A percentile compares a stretch with the other conserved stretches of the same genome.
Evolutionary conservation across 2,797 vertebrate genomes (phyloP).

Genomic region (Neosilurus hyrtlii): DNA sequence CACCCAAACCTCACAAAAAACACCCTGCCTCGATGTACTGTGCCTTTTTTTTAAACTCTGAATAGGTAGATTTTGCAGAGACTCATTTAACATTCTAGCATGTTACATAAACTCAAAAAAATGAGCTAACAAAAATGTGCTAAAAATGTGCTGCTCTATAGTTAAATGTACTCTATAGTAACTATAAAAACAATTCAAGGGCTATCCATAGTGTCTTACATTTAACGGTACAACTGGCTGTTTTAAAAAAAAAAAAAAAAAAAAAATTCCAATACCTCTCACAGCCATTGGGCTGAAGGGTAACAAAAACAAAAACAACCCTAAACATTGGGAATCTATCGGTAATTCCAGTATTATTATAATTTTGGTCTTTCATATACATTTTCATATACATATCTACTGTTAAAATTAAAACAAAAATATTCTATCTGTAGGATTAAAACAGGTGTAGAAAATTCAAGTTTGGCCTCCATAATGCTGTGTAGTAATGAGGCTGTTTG

Average conservation of each 20-base stretch:
- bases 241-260: slow-evolving; percentile 58
- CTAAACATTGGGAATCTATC: slow-evolving; percentile 61
- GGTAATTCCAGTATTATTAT: slow-evolving; percentile 67
- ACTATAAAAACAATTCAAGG: slow-evolving; percentile 69
- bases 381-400: slow-evolving; percentile 69
- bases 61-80: slow-evolving; percentile 55
- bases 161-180: slow-evolving; percentile 69
- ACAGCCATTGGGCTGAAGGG: no score
- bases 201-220: slow-evolving; percentile 71
- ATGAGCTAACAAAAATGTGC: slow-evolving; percentile 66
- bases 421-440: slow-evolving; percentile 49
- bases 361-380: slow-evolving; percentile 73
- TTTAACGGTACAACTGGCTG: slow-evolving; percentile 64
- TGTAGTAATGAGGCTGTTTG: slow-evolving; percentile 62
- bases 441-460: slow-evolving; percentile 67
- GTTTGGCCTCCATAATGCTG: slow-evolving; percentile 73
- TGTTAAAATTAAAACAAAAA: slow-evolving; percentile 52
- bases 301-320: slow-evolving; percentile 43
- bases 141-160: slow-evolving; percentile 66
- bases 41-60: slow-evolving; percentile 47
- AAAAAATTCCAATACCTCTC: slow-evolving; percentile 34
- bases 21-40: slow-evolving; percentile 36
- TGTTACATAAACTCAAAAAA: slow-evolving; percentile 57
- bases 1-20: slow-evolving; percentile 53
- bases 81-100: slow-evolving; percentile 49